Evolutionary conservation across 1,140 invertebrate species (phyloP), one percentile per base, ranked within the genome.

Genomic region (Portunus trituberculatus): DNA sequence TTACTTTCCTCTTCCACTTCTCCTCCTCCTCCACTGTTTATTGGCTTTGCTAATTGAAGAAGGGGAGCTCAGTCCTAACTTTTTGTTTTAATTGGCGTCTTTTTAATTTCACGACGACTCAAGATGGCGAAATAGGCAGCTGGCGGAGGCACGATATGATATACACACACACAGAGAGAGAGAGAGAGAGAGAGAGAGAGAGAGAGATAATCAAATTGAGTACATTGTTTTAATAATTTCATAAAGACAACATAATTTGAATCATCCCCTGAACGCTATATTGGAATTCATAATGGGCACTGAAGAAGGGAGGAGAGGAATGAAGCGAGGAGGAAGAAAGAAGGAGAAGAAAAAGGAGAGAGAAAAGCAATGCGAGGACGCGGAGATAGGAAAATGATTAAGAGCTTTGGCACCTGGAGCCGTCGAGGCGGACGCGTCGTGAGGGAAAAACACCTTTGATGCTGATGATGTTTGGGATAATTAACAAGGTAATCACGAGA

Each of bases 31-130:
- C 45, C 84, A 59, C 46, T 93, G 92, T 93, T 84, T 94, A 91
- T 84, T 86, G 67, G 46, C 4, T 29, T 46, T 31, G n/a, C 93
- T 94, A 94, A 94, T 94, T 91, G 93, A 94, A 91, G 93, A 94
- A 83, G 67, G 88, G 88, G 67, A 94, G 76, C 87, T 91, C 39
- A 94, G 67, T 31, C 31, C 28, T 59, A 94, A 94, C 93, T 94
- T 94, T 94, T 94, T 94, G 93, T 94, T 94, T 94, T 91, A 90
- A 94, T 94, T 94, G 88, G 87, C 52, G 93, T 91, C 93, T 94
- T 90, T 94, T 90, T 94, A 94, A 90, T 94, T 94, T 94, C 88
- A 86, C 88, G 87, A 84, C 25, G 89, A 94, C 48, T 91, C 76
- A 91, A 94, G 89, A 94, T 91, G 93, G 93, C 88, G 87, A 82